Evolutionary conservation across 2,797 vertebrate genomes (phyloP).

Genomic region (Prionace glauca): DNA sequence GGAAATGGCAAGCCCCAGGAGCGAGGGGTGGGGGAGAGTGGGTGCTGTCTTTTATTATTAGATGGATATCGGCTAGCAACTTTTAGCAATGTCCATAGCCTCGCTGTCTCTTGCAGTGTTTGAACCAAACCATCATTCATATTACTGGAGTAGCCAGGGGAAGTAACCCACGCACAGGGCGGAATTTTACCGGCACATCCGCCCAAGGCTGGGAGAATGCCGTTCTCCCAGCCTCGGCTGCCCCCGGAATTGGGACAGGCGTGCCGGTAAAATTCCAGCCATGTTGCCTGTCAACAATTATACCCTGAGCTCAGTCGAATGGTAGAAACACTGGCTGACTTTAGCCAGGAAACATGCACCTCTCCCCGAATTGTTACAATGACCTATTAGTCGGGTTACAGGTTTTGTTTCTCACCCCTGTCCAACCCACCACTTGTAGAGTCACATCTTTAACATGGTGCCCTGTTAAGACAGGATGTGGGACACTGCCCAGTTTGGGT

Average conservation of each 20-base stretch:
- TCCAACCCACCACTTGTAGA: not conserved
- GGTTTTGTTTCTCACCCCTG: not conserved
- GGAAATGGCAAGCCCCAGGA: not conserved
- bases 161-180: not conserved
- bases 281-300: too few species aligned
- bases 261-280: too few species aligned
- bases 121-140: not conserved
- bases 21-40: not conserved
- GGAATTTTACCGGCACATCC: too few species aligned
- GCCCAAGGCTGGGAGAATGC: too few species aligned
- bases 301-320: not conserved
- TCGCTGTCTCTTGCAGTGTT: not conserved
- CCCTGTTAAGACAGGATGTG: not conserved
- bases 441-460: not conserved
- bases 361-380: not conserved
- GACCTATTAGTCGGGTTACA: not conserved
- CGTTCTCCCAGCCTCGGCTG: too few species aligned
- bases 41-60: not conserved
- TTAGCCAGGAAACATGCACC: not conserved
- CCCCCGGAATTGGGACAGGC: too few species aligned
- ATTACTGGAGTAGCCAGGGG: too few species aligned
- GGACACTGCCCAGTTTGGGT: not conserved
- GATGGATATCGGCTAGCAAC: not conserved
- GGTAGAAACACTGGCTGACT: not conserved
- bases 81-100: not conserved